Evolutionary conservation across 2,797 vertebrate species (phyloP).

Genomic region (Notamacropus eugenii): DNA sequence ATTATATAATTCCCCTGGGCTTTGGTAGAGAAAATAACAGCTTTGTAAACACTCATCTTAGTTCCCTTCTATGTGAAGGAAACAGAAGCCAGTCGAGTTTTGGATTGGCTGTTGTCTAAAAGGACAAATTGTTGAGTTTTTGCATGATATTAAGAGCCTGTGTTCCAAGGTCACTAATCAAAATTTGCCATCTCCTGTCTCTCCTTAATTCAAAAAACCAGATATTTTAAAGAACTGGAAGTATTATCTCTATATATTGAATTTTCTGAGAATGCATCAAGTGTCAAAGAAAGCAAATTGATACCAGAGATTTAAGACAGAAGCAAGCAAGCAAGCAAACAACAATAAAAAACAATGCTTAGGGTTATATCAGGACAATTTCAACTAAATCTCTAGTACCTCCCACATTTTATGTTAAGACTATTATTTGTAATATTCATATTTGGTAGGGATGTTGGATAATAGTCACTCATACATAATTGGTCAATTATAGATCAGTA

Average conservation of each 20-base stretch:
- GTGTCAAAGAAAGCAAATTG: neutral
- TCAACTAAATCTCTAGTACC: neutral
- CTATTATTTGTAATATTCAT: neutral
- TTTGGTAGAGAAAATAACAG: neutral
- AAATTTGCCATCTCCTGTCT: constrained; percentile 9
- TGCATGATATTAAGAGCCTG: neutral
- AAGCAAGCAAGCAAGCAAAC: neutral
- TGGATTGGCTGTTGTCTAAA: constrained; percentile 18
- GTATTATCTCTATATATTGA: neutral
- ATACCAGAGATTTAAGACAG: neutral
- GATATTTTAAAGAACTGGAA: constrained; percentile 4
- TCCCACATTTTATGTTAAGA: neutral
- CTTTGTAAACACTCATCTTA: neutral
- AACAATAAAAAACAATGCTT: neutral
- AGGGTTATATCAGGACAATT: neutral
- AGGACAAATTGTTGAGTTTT: neutral
- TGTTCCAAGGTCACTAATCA: neutral
- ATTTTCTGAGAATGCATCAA: constrained; percentile 9
- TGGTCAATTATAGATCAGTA: neutral
- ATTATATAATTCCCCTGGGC: neutral
- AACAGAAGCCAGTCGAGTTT: neutral
- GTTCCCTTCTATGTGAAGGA: neutral
- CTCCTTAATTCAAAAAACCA: neutral
- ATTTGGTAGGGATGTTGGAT: neutral
- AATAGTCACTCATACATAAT: neutral